phyloP scores from a whole-genome alignment of 2,888 invertebrate species.

The Drosophila subquinaria region DNA sequence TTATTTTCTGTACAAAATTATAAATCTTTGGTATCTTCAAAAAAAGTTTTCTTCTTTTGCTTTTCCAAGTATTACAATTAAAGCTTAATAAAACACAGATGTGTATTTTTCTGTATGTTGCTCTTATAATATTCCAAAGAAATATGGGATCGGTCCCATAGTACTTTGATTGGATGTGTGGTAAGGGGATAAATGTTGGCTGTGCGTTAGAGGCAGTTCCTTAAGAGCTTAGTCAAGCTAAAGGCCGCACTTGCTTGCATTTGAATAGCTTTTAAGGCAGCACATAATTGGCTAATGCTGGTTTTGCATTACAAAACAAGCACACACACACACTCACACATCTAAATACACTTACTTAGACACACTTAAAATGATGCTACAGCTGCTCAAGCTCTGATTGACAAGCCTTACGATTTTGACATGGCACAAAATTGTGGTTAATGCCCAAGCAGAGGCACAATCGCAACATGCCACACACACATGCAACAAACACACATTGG shows the following conservation, averaged over 20 bases:
- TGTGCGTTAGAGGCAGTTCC: conserved; percentile 19
- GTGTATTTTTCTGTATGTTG: no score
- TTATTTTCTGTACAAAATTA: no score
- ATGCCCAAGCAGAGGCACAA: conserved; percentile 44
- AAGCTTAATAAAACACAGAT: no score
- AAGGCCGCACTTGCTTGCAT: conserved; percentile 54
- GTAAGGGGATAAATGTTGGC: not conserved
- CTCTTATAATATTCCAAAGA: no score
- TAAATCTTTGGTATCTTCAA: no score
- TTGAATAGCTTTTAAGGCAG: conserved; percentile 53
- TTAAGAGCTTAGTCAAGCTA: conserved; percentile 49
- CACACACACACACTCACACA: not conserved
- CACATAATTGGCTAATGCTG: conserved; percentile 56
- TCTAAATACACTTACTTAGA: conserved; percentile 5
- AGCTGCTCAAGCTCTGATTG: conserved; percentile 46
- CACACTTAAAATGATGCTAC: conserved; percentile 19
- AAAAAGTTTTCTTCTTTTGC: no score
- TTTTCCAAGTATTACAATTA: no score
- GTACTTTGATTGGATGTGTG: not conserved
- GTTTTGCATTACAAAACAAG: conserved; percentile 55
- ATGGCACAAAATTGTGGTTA: conserved; percentile 41
- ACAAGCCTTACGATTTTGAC: conserved; percentile 56
- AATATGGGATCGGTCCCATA: no score
- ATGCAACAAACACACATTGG: conserved; percentile 4
- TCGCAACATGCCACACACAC: conserved; percentile 32